phyloP scores from a whole-genome alignment of 2,113 vertebrate species.

The Saimiri boliviensis region DNA sequence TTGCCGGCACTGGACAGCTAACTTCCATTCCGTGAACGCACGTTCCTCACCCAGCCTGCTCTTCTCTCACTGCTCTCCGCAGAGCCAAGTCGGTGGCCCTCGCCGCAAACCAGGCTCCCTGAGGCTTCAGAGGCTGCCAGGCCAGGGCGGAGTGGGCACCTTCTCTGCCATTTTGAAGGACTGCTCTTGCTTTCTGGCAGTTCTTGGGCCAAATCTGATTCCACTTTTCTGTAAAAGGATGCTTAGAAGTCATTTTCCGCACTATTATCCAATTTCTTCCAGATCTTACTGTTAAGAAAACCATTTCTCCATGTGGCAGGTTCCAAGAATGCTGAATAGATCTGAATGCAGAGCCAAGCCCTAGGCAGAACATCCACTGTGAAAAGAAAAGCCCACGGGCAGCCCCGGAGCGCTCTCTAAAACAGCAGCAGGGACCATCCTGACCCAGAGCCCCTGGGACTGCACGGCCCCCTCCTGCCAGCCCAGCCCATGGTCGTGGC shows the following conservation, averaged over 20 bases:
- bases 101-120: fast-evolving
- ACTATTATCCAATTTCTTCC: background rate
- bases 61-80: too few relatives aligned
- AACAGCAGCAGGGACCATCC: background rate
- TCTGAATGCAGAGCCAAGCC: too few relatives aligned
- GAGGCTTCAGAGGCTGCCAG: background rate
- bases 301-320: background rate
- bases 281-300: too few relatives aligned
- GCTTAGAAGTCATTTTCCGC: background rate
- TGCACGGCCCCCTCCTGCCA: background rate
- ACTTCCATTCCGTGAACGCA: fast-evolving
- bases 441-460: fast-evolving
- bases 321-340: background rate
- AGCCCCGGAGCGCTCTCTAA: background rate
- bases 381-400: background rate
- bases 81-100: background rate
- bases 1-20: fast-evolving
- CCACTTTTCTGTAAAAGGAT: background rate
- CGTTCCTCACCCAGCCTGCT: fast-evolving
- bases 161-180: background rate
- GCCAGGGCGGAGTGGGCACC: fast-evolving
- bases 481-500: background rate
- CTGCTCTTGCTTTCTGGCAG: background rate
- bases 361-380: background rate
- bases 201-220: background rate